Conservation (phyloP, 2,888 invertebrate species). For the Apamea sordens region DNA sequence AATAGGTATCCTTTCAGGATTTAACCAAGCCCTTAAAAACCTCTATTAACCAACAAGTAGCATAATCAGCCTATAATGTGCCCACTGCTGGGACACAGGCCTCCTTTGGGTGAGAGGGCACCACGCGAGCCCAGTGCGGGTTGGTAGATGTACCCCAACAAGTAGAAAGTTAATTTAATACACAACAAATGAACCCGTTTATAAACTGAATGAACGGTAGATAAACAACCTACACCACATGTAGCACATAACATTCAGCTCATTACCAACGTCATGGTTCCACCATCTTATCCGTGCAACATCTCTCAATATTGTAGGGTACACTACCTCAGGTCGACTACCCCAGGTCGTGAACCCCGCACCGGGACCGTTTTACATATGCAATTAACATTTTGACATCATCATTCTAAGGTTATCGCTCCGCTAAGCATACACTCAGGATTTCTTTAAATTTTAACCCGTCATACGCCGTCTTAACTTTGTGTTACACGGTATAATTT, state of each 20-base stretch:
- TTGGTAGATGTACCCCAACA: neutral
- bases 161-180: neutral
- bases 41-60: neutral
- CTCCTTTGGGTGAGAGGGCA: neutral
- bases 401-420: conserved; percentile 57
- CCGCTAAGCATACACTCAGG: conserved; percentile 42
- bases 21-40: neutral
- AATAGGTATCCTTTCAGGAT: neutral
- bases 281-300: conserved; percentile 36
- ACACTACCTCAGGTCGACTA: conserved; percentile 67
- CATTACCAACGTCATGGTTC: conserved; percentile 16
- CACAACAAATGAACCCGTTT: neutral
- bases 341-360: conserved; percentile 72
- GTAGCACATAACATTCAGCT: neutral
- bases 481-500: conserved; percentile 25
- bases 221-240: neutral
- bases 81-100: neutral
- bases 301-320: conserved; percentile 43
- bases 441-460: conserved; percentile 58
- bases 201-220: neutral
- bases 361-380: conserved; percentile 77
- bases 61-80: no score
- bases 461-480: conserved; percentile 21
- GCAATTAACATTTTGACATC: conserved; percentile 77
- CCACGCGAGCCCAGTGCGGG: neutral